These are phyloP conservation scores for human (Homo sapiens) DNA, from an alignment of 2,113 vertebrate species.

Conservation along the genomic window DNA sequence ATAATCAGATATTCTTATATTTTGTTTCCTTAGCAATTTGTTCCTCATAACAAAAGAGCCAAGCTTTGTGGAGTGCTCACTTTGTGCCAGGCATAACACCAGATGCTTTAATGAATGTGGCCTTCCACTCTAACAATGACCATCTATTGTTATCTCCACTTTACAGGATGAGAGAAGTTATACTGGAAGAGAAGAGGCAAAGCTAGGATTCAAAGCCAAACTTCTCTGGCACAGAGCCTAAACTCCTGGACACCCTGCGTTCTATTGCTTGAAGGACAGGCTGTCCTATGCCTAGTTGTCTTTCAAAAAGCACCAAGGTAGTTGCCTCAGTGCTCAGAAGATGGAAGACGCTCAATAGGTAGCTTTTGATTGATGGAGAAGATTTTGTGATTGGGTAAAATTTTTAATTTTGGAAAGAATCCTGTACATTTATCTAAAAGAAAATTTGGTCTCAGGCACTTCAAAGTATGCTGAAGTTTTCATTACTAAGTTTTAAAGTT, in stretches of 20 bases:
- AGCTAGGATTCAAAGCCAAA: not conserved
- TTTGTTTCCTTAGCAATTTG: slow-evolving; percentile 20
- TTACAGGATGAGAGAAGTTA: not conserved
- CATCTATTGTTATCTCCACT: not conserved
- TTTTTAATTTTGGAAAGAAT: not conserved
- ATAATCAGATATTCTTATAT: not conserved
- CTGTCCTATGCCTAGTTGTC: not conserved
- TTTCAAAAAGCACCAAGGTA: not conserved
- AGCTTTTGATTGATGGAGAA: not conserved
- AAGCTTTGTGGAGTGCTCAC: not conserved
- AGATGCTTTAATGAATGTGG: not conserved
- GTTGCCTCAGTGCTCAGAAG: not conserved
- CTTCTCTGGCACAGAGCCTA: not conserved
- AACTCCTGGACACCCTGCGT: not conserved
- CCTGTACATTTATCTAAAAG: not conserved
- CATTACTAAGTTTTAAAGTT: not conserved
- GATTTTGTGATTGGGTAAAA: not conserved
- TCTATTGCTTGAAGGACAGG: not conserved
- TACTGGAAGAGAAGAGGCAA: not conserved
- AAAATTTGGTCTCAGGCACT: not conserved
- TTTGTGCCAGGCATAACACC: not conserved
- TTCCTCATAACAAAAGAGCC: not conserved
- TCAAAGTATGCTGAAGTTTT: not conserved
- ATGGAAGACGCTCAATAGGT: not conserved
- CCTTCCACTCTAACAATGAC: not conserved